These are phyloP conservation scores for Maniola hyperantus DNA, from an alignment of 2,888 invertebrate species.

Conservation along the genomic window DNA sequence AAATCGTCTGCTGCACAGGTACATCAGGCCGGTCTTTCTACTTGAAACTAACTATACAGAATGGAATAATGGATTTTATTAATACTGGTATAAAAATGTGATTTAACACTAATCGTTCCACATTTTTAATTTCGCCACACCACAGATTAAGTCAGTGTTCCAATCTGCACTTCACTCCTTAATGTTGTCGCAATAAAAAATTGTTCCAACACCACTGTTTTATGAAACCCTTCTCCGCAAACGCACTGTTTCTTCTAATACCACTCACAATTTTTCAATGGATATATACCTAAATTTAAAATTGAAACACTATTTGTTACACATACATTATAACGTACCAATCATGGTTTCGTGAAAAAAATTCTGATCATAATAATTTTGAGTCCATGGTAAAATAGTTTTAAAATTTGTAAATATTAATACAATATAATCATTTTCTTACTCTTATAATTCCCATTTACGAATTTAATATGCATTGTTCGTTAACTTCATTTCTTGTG, in stretches of 20 bases:
- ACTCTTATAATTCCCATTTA: background rate
- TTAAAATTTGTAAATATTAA: slow-evolving; percentile 5
- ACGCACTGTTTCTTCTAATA: slow-evolving; percentile 5
- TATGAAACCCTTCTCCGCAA: background rate
- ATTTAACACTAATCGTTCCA: slow-evolving; percentile 23
- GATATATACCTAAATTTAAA: slow-evolving; percentile 3
- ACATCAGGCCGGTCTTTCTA: no score
- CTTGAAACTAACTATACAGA: background rate
- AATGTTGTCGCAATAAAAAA: slow-evolving; percentile 22
- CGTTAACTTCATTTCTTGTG: background rate
- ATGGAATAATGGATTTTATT: slow-evolving; percentile 21
- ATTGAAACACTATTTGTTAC: background rate
- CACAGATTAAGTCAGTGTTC: slow-evolving; percentile 12
- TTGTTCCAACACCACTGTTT: slow-evolving; percentile 18
- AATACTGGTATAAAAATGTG: slow-evolving; percentile 33
- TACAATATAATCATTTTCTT: background rate
- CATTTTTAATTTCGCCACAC: slow-evolving; percentile 21
- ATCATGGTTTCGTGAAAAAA: background rate
- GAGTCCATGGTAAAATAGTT: background rate
- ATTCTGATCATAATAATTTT: background rate
- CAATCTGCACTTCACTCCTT: slow-evolving; percentile 1
- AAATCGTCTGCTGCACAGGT: no score
- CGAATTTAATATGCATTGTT: background rate
- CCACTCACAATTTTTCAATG: slow-evolving; percentile 10
- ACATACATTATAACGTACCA: background rate